These are phyloP conservation scores for Syngnathus acus DNA, from an alignment of 2,797 vertebrate genomes.

Conservation along the genomic window DNA sequence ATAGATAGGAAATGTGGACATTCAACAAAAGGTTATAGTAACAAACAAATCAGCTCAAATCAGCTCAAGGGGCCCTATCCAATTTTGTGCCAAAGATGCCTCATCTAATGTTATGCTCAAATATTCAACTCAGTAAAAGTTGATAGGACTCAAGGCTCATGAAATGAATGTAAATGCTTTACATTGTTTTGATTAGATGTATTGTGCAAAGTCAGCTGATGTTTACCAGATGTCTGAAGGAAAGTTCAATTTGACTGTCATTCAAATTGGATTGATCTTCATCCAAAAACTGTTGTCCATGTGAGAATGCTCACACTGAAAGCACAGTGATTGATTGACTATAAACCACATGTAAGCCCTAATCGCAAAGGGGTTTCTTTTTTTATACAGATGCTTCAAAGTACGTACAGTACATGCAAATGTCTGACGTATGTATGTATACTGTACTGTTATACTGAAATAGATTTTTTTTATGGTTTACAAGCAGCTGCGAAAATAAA, in stretches of 20 bases:
- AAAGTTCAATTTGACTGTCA: constrained; percentile 7
- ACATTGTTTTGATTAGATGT: not conserved
- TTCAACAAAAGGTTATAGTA: too few relatives aligned
- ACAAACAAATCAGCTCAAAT: too few relatives aligned
- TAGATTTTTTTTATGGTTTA: not conserved
- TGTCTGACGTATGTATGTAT: not conserved
- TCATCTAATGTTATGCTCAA: not conserved
- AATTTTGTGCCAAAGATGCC: too few relatives aligned
- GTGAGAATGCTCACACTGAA: constrained; percentile 9
- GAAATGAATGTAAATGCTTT: not conserved
- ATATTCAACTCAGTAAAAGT: not conserved
- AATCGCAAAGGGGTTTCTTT: constrained; percentile 25
- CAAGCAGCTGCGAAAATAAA: not conserved
- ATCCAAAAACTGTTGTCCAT: constrained; percentile 45
- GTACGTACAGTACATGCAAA: not conserved
- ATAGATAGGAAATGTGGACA: too few relatives aligned
- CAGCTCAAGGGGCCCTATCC: too few relatives aligned
- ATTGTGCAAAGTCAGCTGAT: constrained; percentile 20
- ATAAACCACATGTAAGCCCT: constrained; percentile 22
- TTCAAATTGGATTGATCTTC: constrained; percentile 31
- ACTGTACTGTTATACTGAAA: not conserved
- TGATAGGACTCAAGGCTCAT: not conserved
- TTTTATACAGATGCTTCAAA: constrained; percentile 1
- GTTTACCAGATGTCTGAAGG: constrained; percentile 22
- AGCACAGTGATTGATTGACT: constrained; percentile 10